Evolutionary conservation across 1,140 invertebrate species (phyloP).

Genomic region (Drosophila cardini): DNA sequence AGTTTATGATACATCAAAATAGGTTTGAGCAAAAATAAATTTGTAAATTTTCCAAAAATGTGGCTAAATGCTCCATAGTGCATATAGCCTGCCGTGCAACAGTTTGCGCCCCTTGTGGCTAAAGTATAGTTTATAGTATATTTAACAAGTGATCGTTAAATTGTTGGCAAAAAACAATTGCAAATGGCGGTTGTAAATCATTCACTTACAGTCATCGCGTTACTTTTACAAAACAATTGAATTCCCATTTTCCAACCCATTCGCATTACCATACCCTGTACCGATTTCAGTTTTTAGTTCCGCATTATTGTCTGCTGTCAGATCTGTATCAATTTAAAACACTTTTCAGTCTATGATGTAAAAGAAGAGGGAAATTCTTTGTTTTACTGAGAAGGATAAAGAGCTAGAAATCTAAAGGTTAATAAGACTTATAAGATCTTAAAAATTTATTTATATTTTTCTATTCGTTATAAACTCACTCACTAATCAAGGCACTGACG

Average conservation of each 20-base stretch:
- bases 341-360: neutral
- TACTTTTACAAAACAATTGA: neutral
- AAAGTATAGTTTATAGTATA: neutral
- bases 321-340: neutral
- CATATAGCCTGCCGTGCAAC: neutral
- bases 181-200: constrained; percentile 7
- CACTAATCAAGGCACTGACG: no score
- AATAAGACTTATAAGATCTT: no score
- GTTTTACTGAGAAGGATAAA: no score
- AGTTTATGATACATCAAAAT: no score
- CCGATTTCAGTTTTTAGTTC: neutral
- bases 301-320: neutral
- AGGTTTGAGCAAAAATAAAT: no score
- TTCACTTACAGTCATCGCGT: neutral
- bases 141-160: constrained; percentile 32
- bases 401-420: no score
- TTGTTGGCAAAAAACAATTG: neutral
- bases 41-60: no score
- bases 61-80: neutral
- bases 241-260: neutral
- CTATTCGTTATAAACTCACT: no score
- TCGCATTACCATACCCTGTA: neutral
- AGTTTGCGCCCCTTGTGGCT: neutral
- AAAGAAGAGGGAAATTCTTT: no score
- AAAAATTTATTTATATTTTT: no score